phyloP scores from a whole-genome alignment of 2,113 vertebrate genomes.

The Hepsetus odoe region DNA sequence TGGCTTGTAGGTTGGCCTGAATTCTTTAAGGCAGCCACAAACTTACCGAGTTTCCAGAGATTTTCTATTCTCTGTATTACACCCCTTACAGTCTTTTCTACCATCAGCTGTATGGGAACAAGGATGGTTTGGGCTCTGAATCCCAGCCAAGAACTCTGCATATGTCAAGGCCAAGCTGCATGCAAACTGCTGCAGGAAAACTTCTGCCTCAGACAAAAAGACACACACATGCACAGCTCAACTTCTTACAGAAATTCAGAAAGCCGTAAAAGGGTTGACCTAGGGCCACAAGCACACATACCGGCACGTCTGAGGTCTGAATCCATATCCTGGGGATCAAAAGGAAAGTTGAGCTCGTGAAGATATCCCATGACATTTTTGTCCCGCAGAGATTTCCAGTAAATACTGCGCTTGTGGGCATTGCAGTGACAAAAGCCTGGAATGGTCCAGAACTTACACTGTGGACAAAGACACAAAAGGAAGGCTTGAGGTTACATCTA shows the following conservation, averaged over 20 bases:
- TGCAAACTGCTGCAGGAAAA: slow-evolving; percentile 65
- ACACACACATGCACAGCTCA: not conserved
- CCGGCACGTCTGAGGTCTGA: slow-evolving; percentile 75
- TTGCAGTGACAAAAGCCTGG: slow-evolving; percentile 81
- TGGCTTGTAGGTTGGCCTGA: no score
- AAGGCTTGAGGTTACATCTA: not conserved
- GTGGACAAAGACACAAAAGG: not conserved
- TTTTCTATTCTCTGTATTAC: not conserved
- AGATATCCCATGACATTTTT: slow-evolving; percentile 71
- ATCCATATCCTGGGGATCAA: slow-evolving; percentile 78
- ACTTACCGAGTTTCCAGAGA: slow-evolving; percentile 61
- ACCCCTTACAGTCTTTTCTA: slow-evolving; percentile 52
- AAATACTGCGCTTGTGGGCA: slow-evolving; percentile 82
- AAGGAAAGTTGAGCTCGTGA: slow-evolving; percentile 74
- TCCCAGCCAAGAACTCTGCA: slow-evolving; percentile 60
- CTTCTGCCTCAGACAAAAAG: slow-evolving; percentile 59
- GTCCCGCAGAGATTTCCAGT: slow-evolving; percentile 77
- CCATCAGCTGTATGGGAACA: not conserved
- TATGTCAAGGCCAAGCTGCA: slow-evolving; percentile 65
- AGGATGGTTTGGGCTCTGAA: not conserved
- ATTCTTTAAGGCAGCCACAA: no score
- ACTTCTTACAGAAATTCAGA: no score
- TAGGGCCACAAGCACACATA: slow-evolving; percentile 51
- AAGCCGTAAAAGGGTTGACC: not conserved
- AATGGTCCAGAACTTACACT: slow-evolving; percentile 79